Base-by-base conservation (phyloP, 2,888 invertebrate genomes). In the Drosophila ochracea region DNA sequence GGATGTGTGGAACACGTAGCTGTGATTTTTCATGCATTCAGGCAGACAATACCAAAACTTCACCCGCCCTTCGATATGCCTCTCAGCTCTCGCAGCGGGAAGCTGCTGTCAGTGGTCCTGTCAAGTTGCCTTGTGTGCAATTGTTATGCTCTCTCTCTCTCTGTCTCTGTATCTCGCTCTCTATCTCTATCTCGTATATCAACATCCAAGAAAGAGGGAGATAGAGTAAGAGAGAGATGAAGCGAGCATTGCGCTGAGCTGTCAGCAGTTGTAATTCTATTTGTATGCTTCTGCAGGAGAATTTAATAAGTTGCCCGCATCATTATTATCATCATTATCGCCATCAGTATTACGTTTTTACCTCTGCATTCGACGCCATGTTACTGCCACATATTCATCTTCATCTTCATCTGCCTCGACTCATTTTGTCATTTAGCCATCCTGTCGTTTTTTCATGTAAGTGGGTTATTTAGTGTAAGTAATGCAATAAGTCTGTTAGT, bases 381-480 rank as follows among this genome's bases (percentile, higher is more conserved):
- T 7, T 13, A 30, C 52, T n/a, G 10, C 6, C 50, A 41, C 31
- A 25, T 25, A 25, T 47, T 35, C 19, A 19, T 54, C 49, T 33
- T 54, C 53, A 65, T 31, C 50, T 47, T 6, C 35, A 47, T 19
- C 52, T 35, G 11, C 25, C 10, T 30, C 49, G 28, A 21, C 63
- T 37, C 47, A 16, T 28, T 50, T 41, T 59, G 28, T 52, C 47
- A 37, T 37, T 43, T 54, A 58, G 21, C 53, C 62, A 49, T 47
- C 25, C 39, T n/a, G 28, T 57, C 65, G 55, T 28, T 70, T 67
- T 68, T 70, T 76, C 80, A 70, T 66, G 81, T 85, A 90, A 89
- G 85, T 86, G 85, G 85, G 85, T 85, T 85, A 90, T 85, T 85
- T 85, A 86, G 87, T 84, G 90, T 85, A 85, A 85, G 85, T 85